Base-by-base conservation (phyloP, 2,888 invertebrate genomes). In the Hesperia comma region DNA sequence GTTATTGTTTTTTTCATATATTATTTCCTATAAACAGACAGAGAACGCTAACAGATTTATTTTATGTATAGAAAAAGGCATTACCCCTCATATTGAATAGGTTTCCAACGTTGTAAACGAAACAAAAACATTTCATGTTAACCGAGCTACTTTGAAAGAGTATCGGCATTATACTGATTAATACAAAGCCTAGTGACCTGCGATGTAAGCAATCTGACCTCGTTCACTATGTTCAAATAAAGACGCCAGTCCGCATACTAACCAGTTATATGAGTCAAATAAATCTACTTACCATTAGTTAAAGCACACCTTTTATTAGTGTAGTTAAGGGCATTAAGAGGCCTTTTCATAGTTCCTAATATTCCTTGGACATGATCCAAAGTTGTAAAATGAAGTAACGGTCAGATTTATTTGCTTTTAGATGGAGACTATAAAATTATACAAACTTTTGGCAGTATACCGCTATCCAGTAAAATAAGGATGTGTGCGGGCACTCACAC, bases 371-470 rank as follows among this genome's bases (percentile, higher is more conserved):
- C 41, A 37, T 32, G 15, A 12, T 56, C 61, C 67, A 67, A 67
- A 49, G 61, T 46, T 32, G 61, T 61, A 61, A 61, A 67, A 61
- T 49, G 37, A 67, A 55, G 51, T 55, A 61, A 67, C 56, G 51
- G 61, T 61, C 61, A 21, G 56, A 67, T 67, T 56, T 67, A 61
- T 61, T 54, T 67, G 61, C 46, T 61, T 56, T 40, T 26, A 56
- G 55, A 61, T 61, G 49, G 7, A 26, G 26, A 19, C 55, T 61
- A 55, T 61, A 67, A 67, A 61, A 67, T 67, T 67, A 61, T 67
- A 61, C 49, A 61, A 66, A 61, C 57, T 62, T 61, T 64, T 53
- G 49, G 56, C 53, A 46, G 43, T 46, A 46, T 46, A 41, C 14
- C 17, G 43, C 43, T 46, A 46, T 46, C 43, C n/a, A 46, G 7